Conservation (phyloP, 2,797 vertebrate genomes). For the Hybognathus amarus region DNA sequence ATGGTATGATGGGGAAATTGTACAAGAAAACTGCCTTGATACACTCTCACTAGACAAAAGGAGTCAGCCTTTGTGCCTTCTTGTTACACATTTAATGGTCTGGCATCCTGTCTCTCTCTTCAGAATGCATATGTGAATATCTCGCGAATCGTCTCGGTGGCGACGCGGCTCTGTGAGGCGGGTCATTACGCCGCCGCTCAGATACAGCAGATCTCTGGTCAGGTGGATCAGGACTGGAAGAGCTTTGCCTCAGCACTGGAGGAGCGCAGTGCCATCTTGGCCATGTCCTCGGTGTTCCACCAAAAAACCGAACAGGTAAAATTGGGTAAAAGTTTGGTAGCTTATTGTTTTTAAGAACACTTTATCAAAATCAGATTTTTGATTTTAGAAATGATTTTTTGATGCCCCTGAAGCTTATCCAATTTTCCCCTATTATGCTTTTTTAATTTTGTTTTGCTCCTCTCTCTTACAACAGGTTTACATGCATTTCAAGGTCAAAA, state of each 20-base stretch:
- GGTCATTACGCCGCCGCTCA: slow-evolving; percentile 94
- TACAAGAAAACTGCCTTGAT: background rate
- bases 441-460: background rate
- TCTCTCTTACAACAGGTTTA: background rate
- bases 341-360: background rate
- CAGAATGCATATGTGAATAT: slow-evolving; percentile 98
- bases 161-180: slow-evolving; percentile 87
- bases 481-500: too few relatives aligned
- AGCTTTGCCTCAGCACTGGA: slow-evolving; percentile 90
- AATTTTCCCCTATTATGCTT: background rate
- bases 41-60: background rate
- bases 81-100: background rate
- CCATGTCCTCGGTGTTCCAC: slow-evolving; percentile 95
- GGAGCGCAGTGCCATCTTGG: slow-evolving; percentile 92
- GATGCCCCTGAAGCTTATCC: background rate
- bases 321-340: background rate
- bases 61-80: background rate
- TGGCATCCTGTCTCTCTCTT: background rate
- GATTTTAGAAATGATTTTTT: background rate
- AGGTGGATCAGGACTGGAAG: slow-evolving; percentile 96
- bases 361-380: background rate
- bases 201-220: slow-evolving; percentile 90
- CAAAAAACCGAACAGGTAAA: slow-evolving; percentile 95
- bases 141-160: slow-evolving; percentile 95
- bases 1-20: slow-evolving; percentile 81